Conservation (phyloP, 2,888 invertebrate species). For the Melinaea menophilus region DNA sequence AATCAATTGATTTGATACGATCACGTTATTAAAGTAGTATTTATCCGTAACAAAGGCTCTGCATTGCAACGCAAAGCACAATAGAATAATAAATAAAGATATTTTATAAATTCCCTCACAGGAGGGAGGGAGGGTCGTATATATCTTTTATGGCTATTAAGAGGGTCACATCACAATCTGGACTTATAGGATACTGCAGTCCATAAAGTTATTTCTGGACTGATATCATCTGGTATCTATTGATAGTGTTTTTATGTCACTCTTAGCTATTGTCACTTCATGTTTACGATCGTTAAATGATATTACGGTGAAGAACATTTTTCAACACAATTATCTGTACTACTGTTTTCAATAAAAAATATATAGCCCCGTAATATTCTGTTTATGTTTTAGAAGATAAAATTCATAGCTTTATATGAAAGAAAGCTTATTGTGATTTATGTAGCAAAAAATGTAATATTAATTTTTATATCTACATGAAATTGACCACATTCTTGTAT, state of each 20-base stretch:
- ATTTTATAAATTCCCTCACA: background rate
- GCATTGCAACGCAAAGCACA: background rate
- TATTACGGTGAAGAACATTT: constrained; percentile 2
- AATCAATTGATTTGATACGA: no score
- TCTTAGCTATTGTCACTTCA: background rate
- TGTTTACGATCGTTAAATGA: constrained; percentile 1
- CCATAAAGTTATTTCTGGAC: constrained; percentile 1
- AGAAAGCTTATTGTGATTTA: no score
- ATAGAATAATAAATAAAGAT: background rate
- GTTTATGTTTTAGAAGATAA: background rate
- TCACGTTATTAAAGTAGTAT: no score
- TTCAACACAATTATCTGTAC: background rate
- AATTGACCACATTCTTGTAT: no score
- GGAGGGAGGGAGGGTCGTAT: constrained; percentile 3
- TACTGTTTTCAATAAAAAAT: background rate
- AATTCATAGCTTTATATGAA: no score
- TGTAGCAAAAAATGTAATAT: no score
- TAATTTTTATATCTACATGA: no score
- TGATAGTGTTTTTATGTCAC: background rate
- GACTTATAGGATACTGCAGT: background rate
- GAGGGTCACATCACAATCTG: constrained; percentile 2
- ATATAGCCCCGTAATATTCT: background rate
- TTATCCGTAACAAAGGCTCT: no score
- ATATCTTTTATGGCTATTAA: constrained; percentile 1
- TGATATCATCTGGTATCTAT: background rate